Percentiles rank a stretch among this genome's conserved stretches.
Evolutionary conservation across 2,797 vertebrate species (phyloP).

Genomic region (Takifugu ocellatus): DNA sequence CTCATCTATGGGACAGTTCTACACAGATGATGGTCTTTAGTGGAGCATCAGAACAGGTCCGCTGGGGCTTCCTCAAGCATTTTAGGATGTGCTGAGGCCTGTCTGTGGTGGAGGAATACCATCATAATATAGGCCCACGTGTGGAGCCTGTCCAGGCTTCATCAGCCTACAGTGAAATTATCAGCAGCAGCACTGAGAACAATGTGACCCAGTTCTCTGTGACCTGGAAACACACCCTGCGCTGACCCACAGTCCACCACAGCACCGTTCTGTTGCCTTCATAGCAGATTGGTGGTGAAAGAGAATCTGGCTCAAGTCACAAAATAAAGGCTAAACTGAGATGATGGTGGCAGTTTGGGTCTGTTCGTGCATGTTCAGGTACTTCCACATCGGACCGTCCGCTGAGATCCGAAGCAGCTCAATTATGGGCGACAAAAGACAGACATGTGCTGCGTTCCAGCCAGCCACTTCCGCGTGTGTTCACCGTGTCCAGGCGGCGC

Average conservation of each 20-base stretch:
- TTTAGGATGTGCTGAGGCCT: too few relatives aligned
- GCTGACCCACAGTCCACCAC: conserved; percentile 55
- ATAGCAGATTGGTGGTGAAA: background rate
- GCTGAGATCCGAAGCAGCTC: conserved; percentile 39
- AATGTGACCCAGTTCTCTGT: conserved; percentile 73
- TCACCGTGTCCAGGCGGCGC: conserved; percentile 72
- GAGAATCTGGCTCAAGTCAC: conserved; percentile 38
- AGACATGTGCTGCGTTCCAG: conserved; percentile 67
- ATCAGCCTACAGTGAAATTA: conserved; percentile 50
- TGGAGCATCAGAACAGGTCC: conserved; percentile 12
- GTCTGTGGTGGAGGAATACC: too few relatives aligned
- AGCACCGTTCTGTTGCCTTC: conserved; percentile 41
- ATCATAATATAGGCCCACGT: too few relatives aligned
- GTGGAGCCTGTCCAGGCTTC: too few relatives aligned
- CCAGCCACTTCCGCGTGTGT: conserved; percentile 77
- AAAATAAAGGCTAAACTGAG: conserved; percentile 53
- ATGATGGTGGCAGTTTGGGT: background rate
- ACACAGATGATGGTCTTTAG: background rate
- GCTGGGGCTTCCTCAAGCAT: conserved; percentile 9
- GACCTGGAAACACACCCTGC: conserved; percentile 71
- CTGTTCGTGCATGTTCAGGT: conserved; percentile 17
- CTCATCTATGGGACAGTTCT: too few relatives aligned
- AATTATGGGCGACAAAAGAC: conserved; percentile 76
- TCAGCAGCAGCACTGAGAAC: conserved; percentile 72
- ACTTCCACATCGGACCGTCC: background rate